A percentile compares a stretch with the other conserved stretches of the same genome.
Evolutionary conservation across 2,888 invertebrate species (phyloP).

Genomic region (Platycnemis pennipes): DNA sequence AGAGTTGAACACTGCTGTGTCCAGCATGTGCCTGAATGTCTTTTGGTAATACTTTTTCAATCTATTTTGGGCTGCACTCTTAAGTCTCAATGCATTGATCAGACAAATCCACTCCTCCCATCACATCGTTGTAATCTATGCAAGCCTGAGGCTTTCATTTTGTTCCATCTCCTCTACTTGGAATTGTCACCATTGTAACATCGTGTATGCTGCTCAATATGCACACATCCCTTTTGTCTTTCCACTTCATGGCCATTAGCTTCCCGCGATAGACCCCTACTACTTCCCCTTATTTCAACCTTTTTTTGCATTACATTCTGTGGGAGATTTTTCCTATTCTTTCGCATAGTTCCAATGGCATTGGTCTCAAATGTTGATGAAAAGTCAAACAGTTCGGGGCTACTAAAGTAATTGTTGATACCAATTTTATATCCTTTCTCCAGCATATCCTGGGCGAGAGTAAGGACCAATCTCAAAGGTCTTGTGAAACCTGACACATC

Average conservation of each 20-base stretch:
- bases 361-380: neutral
- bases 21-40: too few relatives aligned
- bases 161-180: neutral
- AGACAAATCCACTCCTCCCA: neutral
- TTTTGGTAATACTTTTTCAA: neutral
- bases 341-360: neutral
- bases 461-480: neutral
- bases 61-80: neutral
- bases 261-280: too few relatives aligned
- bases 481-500: too few relatives aligned
- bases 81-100: neutral
- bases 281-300: too few relatives aligned
- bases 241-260: too few relatives aligned
- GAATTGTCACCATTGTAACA: neutral
- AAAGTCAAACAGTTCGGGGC: neutral
- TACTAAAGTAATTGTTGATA: neutral
- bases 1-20: too few relatives aligned
- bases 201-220: neutral
- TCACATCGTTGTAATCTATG: conserved; percentile 5
- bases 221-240: too few relatives aligned
- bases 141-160: neutral
- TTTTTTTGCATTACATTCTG: neutral
- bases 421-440: neutral
- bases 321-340: neutral
- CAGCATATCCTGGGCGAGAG: neutral